A percentile compares a stretch with the other conserved stretches of the same genome.
These are phyloP conservation scores for Desmodus rotundus DNA, from an alignment of 2,113 vertebrate species.

Conservation along the genomic window DNA sequence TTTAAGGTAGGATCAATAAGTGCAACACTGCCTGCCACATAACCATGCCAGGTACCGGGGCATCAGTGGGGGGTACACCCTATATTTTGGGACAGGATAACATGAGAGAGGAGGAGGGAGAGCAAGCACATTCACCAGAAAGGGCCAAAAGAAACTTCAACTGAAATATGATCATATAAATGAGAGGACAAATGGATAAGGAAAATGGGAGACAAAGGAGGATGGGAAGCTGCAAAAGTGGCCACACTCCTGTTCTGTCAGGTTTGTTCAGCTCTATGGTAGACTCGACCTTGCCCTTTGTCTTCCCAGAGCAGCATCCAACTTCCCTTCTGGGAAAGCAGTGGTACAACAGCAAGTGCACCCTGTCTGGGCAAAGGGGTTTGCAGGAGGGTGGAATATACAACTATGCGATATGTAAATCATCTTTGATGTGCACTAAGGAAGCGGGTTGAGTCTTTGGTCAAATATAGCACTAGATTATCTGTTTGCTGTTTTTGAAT, in stretches of 20 bases:
- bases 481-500: not conserved
- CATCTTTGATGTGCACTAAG: not conserved
- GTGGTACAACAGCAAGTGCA: not conserved
- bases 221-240: constrained; percentile 7
- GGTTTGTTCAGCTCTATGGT: not conserved
- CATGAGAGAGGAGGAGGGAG: constrained; percentile 58
- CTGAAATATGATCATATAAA: constrained; percentile 45
- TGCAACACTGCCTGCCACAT: constrained; percentile 77
- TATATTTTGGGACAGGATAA: constrained; percentile 65
- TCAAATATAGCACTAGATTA: not conserved
- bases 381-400: too few species aligned
- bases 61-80: constrained; percentile 66
- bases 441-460: not conserved
- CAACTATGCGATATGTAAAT: not conserved
- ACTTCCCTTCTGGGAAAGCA: not conserved
- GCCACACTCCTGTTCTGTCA: constrained; percentile 14
- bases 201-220: not conserved
- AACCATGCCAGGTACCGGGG: constrained; percentile 77
- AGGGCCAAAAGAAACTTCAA: constrained; percentile 45
- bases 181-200: constrained; percentile 50
- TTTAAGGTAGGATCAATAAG: constrained; percentile 93
- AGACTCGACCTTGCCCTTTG: not conserved
- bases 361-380: not conserved
- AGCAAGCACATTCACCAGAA: constrained; percentile 71
- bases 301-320: not conserved